phyloP scores from a whole-genome alignment of 2,113 vertebrate genomes.

The Ciconia maguari region DNA sequence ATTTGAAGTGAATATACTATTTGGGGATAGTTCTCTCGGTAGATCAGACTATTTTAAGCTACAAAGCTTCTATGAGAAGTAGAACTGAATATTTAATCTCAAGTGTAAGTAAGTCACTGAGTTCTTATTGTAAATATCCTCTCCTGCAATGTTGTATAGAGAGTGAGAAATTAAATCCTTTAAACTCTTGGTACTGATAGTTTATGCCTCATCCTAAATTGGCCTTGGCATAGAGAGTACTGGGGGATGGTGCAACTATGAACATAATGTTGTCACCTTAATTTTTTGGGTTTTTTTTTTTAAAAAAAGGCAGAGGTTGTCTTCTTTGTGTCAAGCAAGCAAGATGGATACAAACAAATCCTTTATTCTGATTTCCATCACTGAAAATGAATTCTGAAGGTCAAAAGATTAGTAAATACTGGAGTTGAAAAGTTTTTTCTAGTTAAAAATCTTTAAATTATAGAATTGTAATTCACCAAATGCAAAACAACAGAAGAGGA shows the following conservation, averaged over 20 bases:
- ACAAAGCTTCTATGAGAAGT: not conserved
- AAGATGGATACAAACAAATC: not conserved
- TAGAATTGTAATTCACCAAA: not conserved
- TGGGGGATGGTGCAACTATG: not conserved
- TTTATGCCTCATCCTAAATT: not conserved
- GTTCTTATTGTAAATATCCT: not conserved
- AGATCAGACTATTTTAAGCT: constrained; percentile 18
- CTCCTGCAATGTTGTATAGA: not conserved
- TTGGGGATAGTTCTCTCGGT: not conserved
- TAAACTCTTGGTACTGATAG: not conserved
- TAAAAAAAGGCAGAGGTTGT: not conserved
- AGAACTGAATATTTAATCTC: not conserved
- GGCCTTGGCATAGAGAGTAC: not conserved
- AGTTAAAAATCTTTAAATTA: not conserved
- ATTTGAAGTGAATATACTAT: not conserved
- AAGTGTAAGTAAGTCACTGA: not conserved
- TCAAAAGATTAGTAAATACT: not conserved
- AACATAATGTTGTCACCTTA: not conserved
- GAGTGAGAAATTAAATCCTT: not conserved
- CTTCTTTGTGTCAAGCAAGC: not conserved
- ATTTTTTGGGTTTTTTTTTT: not conserved
- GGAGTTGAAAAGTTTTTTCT: not conserved
- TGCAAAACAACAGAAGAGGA: not conserved
- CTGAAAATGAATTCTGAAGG: not conserved
- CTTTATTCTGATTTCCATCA: not conserved